Evolutionary conservation across 2,113 vertebrate species (phyloP).

Genomic region (Otocyon megalotis): DNA sequence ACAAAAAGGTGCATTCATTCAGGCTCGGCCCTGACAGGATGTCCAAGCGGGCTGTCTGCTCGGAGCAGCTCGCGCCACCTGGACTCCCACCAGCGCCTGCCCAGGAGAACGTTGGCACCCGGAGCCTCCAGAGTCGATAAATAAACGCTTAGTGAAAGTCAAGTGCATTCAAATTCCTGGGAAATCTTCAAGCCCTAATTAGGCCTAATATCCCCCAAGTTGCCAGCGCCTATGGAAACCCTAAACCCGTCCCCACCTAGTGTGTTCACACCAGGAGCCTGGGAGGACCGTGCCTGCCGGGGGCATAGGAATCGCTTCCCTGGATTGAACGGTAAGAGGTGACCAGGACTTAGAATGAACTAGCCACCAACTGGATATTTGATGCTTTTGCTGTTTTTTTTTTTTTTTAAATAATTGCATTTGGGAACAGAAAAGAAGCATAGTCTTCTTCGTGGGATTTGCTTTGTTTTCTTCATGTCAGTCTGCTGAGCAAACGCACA

Average conservation of each 20-base stretch:
- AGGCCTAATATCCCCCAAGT: not conserved
- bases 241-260: not conserved
- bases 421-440: not conserved
- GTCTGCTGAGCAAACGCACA: fast-evolving
- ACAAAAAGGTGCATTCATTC: conserved; percentile 76
- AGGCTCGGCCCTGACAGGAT: not conserved
- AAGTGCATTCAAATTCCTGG: not conserved
- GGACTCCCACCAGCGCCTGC: not conserved
- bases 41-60: not conserved
- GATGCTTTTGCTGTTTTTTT: not conserved
- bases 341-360: fast-evolving
- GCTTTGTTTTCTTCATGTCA: fast-evolving
- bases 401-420: not conserved
- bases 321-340: fast-evolving
- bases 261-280: not conserved
- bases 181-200: not conserved
- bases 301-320: not conserved
- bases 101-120: not conserved
- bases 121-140: not conserved
- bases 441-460: fast-evolving
- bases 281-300: not conserved
- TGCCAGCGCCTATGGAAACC: not conserved
- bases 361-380: fast-evolving
- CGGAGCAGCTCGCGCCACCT: not conserved
- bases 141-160: not conserved